Conservation (phyloP, 2,113 vertebrate species). For the Brachypodius melanocephalos region DNA sequence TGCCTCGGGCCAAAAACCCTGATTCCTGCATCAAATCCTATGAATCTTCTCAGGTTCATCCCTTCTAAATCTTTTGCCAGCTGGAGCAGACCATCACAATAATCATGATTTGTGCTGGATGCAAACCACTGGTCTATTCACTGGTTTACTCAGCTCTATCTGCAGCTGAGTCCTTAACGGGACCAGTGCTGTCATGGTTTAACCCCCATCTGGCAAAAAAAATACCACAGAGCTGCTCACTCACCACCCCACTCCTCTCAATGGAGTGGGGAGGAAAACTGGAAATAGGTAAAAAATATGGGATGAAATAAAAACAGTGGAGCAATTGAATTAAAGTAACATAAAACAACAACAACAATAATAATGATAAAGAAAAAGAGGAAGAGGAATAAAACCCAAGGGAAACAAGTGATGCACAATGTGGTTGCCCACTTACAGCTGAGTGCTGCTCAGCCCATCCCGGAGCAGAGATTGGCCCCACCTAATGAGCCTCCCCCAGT, state of each 20-base stretch:
- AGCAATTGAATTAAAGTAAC: background rate
- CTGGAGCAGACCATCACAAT: background rate
- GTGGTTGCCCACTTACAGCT: fast-evolving
- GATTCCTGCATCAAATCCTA: background rate
- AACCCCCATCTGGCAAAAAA: background rate
- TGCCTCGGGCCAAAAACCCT: background rate
- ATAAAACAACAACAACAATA: background rate
- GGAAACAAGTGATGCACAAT: background rate
- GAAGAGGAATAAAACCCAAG: background rate
- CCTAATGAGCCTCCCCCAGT: background rate
- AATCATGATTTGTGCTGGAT: background rate
- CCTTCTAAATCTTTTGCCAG: background rate
- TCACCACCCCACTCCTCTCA: background rate
- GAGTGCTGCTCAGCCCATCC: background rate
- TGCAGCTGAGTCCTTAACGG: background rate
- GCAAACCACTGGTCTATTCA: background rate
- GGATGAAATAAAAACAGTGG: background rate
- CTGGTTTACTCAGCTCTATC: background rate
- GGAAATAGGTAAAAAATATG: background rate
- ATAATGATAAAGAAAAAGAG: background rate
- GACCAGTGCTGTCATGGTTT: background rate
- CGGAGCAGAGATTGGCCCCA: fast-evolving
- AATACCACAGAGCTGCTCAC: background rate
- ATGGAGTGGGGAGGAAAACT: background rate
- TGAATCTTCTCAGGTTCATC: background rate